Base-by-base conservation (phyloP, 2,113 vertebrate genomes). In the Oncorhynchus kisutch region DNA sequence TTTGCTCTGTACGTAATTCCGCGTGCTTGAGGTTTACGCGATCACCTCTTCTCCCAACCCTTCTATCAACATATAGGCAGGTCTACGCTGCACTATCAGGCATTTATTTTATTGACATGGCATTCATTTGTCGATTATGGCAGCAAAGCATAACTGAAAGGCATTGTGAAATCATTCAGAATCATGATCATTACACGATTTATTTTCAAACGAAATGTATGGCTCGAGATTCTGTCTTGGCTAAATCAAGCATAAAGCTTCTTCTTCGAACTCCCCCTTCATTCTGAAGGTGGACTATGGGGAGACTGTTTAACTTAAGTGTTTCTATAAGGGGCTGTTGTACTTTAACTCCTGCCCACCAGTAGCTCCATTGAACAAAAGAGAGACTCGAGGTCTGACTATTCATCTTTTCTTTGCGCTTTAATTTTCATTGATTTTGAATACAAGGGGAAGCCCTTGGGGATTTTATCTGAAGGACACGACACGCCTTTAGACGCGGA, bases 41-140 rank as follows among this genome's bases (percentile, higher is more conserved):
- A 45, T 31, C 18, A 34, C 29, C 67, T 39, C 29, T 69, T 69
- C 48, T 11, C 72, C 72, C 57, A 76, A 34, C 14, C 45, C 90
- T 89, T 90, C 89, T 90, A 90, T 71, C 76, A 68, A 89, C 88
- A 54, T 54, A 54, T 90, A 22, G 49, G 16, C 5, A 24, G 62
- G 16, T 3, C 85, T 11, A 45, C 8, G 39, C 9, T 45, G 39
- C 39, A 91, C 91, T 81, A 92, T 91, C 93, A 91, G 92, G 95
- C 94, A 95, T 97, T 97, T 96, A 96, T 98, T 95, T 95, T 94
- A 94, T 90, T 95, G 97, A 98, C 95, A 89, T 91, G 93, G 94
- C 96, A 94, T 97, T 97, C 96, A 97, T 99, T 99, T 97, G 92
- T 92, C 93, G 93, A 98, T 98, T 97, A 96, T 88, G 87, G 88